Percentiles rank a stretch among this genome's conserved stretches.
These are phyloP conservation scores for Danaus chrysippus DNA, from an alignment of 2,888 invertebrate genomes.

Conservation along the genomic window DNA sequence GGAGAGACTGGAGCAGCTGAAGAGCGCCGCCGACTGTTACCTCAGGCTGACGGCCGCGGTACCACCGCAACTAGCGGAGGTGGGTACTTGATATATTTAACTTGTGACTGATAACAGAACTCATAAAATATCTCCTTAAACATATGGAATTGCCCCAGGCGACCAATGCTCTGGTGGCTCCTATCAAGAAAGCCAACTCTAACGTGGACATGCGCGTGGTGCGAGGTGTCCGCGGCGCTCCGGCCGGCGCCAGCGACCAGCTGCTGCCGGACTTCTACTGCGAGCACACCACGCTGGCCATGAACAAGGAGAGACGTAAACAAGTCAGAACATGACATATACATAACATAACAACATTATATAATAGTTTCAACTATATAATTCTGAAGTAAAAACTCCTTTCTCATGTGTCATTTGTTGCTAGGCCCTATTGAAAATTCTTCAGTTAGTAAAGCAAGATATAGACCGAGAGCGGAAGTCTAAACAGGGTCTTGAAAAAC, in stretches of 20 bases:
- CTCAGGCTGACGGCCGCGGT: conserved; percentile 83
- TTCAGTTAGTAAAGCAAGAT: conserved; percentile 92
- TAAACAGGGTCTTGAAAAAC: conserved; percentile 91
- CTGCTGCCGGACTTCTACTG: conserved; percentile 96
- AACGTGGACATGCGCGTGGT: conserved; percentile 82
- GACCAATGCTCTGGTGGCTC: conserved; percentile 83
- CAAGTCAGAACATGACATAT: conserved; percentile 68
- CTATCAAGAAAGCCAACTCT: conserved; percentile 85
- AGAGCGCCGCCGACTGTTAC: conserved; percentile 83
- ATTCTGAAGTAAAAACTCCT: too few relatives aligned
- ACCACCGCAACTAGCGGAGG: conserved; percentile 87
- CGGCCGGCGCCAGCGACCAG: conserved; percentile 86
- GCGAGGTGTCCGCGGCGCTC: conserved; percentile 83
- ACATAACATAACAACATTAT: too few relatives aligned
- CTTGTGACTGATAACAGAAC: background rate
- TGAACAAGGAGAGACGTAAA: conserved; percentile 94
- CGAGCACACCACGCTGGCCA: conserved; percentile 94
- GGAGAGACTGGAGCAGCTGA: conserved; percentile 90
- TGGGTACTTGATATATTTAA: conserved; percentile 43
- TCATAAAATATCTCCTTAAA: too few relatives aligned
- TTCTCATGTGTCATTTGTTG: conserved; percentile 33
- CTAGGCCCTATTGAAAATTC: conserved; percentile 88
- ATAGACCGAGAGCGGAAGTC: conserved; percentile 94
- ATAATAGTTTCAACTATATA: too few relatives aligned
- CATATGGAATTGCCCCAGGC: conserved; percentile 70